Base-by-base conservation (phyloP, 2,888 invertebrate genomes). In the Parnassius glacialis region DNA sequence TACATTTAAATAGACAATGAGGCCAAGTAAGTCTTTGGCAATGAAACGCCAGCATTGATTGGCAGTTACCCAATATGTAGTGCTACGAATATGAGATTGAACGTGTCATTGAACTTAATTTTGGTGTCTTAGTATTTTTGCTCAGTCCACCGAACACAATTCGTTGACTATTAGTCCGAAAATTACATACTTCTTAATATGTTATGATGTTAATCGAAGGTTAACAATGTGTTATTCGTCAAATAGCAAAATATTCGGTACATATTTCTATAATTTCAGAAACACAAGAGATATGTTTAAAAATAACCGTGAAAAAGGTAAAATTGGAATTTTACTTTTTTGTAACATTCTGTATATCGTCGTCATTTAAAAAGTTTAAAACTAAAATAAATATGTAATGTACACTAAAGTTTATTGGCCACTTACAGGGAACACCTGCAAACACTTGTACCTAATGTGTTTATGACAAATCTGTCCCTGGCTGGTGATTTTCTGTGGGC, bases 381-480 rank as follows among this genome's bases (percentile, higher is more conserved):
- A 76, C 74, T 76, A 75, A 72, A 75, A 76, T 78, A 82, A 79
- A 80, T 62, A 66, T 64, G 74, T 75, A 75, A 74, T 67, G 71
- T 73, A 74, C 71, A 75, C 75, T 72, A 69, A 78, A 79, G 78
- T 81, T 82, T 80, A 82, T 80, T 78, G 74, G 78, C 78, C 78
- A 79, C 77, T 80, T 79, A 77, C 79, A 79, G 76, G 79, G 79
- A 79, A 80, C 82, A 83, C 81, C 82, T 81, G 83, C 75, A 72
- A 73, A 73, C 62, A 72, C 72, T 72, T 65, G 57, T 52, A 47
- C 62, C 55, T 64, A 61, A 64, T 64, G 59, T 64, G 56, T 58
- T 66, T 61, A 56, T 62, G 57, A 63, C 56, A 66, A 63, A 56
- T 63, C 45, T 52, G 43, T 7, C 47, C 11, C 10, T 47, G 34